Evolutionary conservation across 2,113 vertebrate genomes (phyloP).

Genomic region (Callipepla californica): DNA sequence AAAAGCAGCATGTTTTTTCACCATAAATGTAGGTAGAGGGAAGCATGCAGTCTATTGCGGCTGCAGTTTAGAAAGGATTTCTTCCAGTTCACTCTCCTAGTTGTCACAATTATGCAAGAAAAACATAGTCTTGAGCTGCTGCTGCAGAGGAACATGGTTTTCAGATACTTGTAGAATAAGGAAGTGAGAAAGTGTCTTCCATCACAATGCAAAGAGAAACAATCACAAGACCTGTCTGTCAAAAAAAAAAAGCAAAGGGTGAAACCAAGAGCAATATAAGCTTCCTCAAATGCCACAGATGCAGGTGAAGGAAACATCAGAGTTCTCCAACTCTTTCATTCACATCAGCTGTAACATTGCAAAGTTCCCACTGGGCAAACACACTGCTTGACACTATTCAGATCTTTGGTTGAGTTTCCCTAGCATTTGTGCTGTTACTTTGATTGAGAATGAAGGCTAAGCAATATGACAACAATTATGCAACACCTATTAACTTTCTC

Average conservation of each 20-base stretch:
- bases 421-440: background rate
- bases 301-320: background rate
- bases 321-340: background rate
- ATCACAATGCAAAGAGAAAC: background rate
- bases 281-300: background rate
- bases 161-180: background rate
- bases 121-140: background rate
- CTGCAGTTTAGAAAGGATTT: background rate
- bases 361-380: background rate
- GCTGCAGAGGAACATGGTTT: background rate
- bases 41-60: background rate
- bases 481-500: background rate
- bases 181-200: background rate
- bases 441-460: background rate
- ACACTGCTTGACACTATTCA: background rate
- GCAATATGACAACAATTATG: background rate
- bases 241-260: background rate
- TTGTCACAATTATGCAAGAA: background rate
- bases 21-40: background rate
- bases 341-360: background rate
- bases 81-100: rapidly evolving
- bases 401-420: background rate
- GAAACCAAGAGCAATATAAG: background rate
- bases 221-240: background rate
- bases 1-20: background rate